Conservation (phyloP, 2,113 vertebrate species). For the Zootoca vivipara region DNA sequence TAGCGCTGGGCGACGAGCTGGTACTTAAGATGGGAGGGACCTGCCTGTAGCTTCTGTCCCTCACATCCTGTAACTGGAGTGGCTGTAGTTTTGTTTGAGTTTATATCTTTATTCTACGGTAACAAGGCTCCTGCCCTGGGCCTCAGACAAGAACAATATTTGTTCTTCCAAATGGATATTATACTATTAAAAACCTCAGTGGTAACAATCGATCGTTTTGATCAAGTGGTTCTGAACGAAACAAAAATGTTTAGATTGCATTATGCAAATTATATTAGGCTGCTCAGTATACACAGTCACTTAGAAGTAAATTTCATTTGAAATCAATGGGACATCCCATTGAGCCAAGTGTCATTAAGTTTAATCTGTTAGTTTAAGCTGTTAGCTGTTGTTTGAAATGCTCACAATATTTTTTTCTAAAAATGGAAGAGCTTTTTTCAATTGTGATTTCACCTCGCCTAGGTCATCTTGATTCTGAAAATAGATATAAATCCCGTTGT, state of each 20-base stretch:
- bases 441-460: constrained; percentile 12
- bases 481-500: neutral
- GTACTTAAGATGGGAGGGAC: no score
- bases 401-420: neutral
- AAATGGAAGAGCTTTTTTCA: constrained; percentile 8
- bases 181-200: neutral
- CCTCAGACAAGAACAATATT: neutral
- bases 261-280: neutral
- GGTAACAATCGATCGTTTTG: neutral
- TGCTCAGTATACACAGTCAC: neutral
- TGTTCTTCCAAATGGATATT: neutral
- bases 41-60: no score
- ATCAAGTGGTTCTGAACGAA: neutral
- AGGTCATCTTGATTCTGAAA: constrained; percentile 34
- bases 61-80: no score
- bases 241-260: no score
- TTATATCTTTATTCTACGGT: no score
- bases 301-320: neutral
- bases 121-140: no score
- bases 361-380: neutral
- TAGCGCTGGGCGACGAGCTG: no score
- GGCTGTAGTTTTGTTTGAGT: no score
- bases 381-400: neutral
- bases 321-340: neutral
- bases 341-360: neutral